A percentile compares a stretch with the other conserved stretches of the same genome.
Conservation (phyloP, 2,113 vertebrate species). For the Hippocampus barbouri region DNA sequence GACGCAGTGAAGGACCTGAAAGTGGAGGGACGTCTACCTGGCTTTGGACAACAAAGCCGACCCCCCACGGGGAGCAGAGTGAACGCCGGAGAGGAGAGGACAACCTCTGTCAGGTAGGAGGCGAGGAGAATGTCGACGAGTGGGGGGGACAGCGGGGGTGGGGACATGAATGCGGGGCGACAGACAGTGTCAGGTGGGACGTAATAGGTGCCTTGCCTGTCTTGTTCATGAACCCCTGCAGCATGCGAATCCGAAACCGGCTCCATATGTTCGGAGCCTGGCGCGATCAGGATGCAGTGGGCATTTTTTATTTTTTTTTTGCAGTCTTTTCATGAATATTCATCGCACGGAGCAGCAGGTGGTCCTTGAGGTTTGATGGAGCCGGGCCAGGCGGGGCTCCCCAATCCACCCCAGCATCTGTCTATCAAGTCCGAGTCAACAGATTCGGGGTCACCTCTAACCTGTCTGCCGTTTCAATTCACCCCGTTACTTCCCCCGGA, state of each 20-base stretch:
- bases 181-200: slow-evolving; percentile 30
- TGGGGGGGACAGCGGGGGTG: neutral
- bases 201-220: slow-evolving; percentile 28
- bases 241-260: slow-evolving; percentile 13
- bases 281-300: slow-evolving; percentile 5
- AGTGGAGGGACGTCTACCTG: slow-evolving; percentile 26
- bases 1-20: slow-evolving; percentile 41
- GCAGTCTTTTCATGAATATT: slow-evolving; percentile 59
- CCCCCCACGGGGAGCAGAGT: slow-evolving; percentile 35
- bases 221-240: slow-evolving; percentile 12
- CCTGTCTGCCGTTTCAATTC: slow-evolving; percentile 6
- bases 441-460: slow-evolving; percentile 52
- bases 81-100: slow-evolving; percentile 23
- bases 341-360: slow-evolving; percentile 47
- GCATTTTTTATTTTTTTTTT: slow-evolving; percentile 3
- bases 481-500: neutral
- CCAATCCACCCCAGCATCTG: slow-evolving; percentile 37
- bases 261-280: slow-evolving; percentile 17
- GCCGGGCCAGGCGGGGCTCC: slow-evolving; percentile 12
- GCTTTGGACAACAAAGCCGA: slow-evolving; percentile 49
- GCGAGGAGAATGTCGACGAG: slow-evolving; percentile 21
- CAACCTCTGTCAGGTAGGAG: slow-evolving; percentile 26
- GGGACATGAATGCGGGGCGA: slow-evolving; percentile 21
- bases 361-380: slow-evolving; percentile 34
- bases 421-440: slow-evolving; percentile 44